phyloP scores from a whole-genome alignment of 2,113 vertebrate genomes.

The Mungos mungo region DNA sequence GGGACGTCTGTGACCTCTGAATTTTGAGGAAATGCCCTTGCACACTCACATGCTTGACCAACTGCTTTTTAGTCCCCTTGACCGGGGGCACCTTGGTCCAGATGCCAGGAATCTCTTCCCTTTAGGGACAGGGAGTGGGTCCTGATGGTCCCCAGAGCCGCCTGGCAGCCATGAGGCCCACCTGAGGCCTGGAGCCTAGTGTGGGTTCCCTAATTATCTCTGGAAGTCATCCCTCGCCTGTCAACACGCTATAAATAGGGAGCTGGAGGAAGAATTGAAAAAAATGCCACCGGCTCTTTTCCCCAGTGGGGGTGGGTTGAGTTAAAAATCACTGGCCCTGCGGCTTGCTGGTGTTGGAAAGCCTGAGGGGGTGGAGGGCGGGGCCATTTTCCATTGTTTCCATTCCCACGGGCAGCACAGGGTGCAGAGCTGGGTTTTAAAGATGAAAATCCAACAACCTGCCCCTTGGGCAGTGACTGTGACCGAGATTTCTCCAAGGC shows the following conservation, averaged over 20 bases:
- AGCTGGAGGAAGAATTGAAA: neutral
- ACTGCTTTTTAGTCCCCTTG: neutral
- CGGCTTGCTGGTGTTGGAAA: rapidly evolving
- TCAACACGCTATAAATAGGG: slow-evolving; percentile 27
- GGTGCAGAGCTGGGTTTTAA: neutral
- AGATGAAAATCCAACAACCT: neutral
- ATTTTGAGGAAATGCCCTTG: neutral
- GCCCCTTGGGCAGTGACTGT: neutral
- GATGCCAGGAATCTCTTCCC: neutral
- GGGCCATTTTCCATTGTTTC: neutral
- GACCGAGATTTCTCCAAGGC: neutral
- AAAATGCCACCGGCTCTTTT: neutral
- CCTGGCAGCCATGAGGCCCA: neutral
- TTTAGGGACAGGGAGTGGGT: neutral
- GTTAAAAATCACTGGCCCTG: neutral
- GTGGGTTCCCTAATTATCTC: neutral
- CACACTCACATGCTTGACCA: too few relatives aligned
- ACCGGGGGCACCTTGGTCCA: neutral
- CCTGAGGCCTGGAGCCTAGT: neutral
- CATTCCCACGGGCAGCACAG: neutral
- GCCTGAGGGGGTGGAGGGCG: neutral
- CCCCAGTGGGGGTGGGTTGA: neutral
- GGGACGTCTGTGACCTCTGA: neutral
- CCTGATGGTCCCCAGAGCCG: neutral
- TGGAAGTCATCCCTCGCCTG: neutral